Base-by-base conservation (phyloP, 1,140 invertebrate species). In the Eubasilissa regina region DNA sequence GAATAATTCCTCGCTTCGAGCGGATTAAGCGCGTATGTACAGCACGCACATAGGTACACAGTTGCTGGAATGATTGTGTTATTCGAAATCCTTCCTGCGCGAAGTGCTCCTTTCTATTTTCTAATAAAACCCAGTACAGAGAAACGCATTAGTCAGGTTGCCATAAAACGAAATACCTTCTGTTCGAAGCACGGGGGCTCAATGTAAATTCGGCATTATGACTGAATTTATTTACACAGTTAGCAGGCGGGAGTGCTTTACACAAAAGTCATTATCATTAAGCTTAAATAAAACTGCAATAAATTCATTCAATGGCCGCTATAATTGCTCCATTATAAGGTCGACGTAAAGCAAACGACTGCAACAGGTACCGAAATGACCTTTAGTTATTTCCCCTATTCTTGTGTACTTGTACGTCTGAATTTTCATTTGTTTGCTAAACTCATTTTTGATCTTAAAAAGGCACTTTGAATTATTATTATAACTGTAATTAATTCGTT, bases 101-200 rank as follows among this genome's bases (percentile, higher is more conserved):
- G 55, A 19, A 19, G 21, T 58, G 11, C 55, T 21, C 55, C 13
- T 15, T 35, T 6, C 25, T 35, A 6, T 6, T 35, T 35, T 8
- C 6, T 19, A 56, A 56, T 56, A 56, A 56, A 19, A 15, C 55
- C 53, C n/a, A 15, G 55, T 58, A 58, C 21, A 15, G 21, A 21
- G 12, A 21, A 58, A 21, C 55, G 9, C 21, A 58, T 58, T 58
- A 58, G 17, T 58, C 55, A 21, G 55, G 55, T 58, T 58, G 21
- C 55, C 17, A 19, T 58, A 58, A 35, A 35, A 58, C 21, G 55
- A 58, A 58, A 58, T 58, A 19, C 55, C 55, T 58, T 58, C 6
- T 58, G 55, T 58, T 21, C 3, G 25, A 35, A 35, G 55, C 15
- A 58, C 55, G 55, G 55, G 12, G 55, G 55, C 55, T 21, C 55